Evolutionary conservation across 2,797 vertebrate species (phyloP), one percentile per base, ranked within the genome.

Genomic region (Alauda arvensis): DNA sequence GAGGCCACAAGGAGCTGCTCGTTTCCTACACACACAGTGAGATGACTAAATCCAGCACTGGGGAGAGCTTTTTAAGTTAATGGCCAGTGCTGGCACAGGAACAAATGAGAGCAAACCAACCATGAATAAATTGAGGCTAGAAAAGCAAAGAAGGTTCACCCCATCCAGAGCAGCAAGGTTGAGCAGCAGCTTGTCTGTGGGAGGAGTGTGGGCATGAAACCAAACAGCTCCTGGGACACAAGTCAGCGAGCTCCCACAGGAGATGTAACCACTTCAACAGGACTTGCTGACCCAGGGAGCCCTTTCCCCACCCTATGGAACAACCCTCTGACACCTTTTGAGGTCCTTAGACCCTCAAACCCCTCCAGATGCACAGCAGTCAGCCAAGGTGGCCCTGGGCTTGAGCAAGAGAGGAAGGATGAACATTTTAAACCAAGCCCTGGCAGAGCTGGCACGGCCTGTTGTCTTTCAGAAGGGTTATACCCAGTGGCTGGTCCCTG

Each of bases 391-490:
- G 42, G 62, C 25, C 37, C 31, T 0, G 0, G 52, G 23, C 56
- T 65, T 10, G 39, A 3, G 4, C 4, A 6, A 85, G 42, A 0
- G 1, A 76, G 82, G 82, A 69, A 61, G 74, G 82, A 80, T 52
- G 80, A 86, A 63, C 74, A 39, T 49, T 87, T 79, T 77, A 77
- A 74, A 51, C 53, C 87, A 87, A 83, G 49, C 29, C 60, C 76
- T 53, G 65, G 60, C 10, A 81, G 89, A 92, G 87, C 75, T 94
- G 94, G 91, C 93, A 95, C 39, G 3, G 79, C 18, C 82, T 42
- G 56, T 61, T 88, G 66, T 76, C 77, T 94, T 94, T 92, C 66
- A 69, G 4, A 78, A 65, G 53, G 79, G 57, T 87, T 83, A 20
- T 57, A 87, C 14, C 42, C 56, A 66, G 49, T 60, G 77, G 69